Evolutionary conservation across 1,140 invertebrate species (phyloP).

Genomic region (Drosophila oshimai): DNA sequence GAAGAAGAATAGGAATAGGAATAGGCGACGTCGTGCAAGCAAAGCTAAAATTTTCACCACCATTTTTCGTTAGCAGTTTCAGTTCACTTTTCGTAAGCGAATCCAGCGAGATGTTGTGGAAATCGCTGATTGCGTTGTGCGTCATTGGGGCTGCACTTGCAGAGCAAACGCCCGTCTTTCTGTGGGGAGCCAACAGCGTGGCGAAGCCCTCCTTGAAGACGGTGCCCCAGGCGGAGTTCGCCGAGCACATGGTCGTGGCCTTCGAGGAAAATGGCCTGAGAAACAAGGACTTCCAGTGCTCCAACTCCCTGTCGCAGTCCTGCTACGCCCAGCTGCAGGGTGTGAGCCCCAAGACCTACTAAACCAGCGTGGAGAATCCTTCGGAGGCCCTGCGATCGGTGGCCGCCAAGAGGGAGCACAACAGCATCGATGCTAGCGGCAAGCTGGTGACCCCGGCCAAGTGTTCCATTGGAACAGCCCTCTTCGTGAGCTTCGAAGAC

Average conservation of each 20-base stretch:
- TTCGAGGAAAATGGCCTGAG: constrained; percentile 73
- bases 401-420: constrained; percentile 51
- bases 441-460: constrained; percentile 54
- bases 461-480: constrained; percentile 54
- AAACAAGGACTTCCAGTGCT: constrained; percentile 69
- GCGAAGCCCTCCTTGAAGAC: constrained; percentile 60
- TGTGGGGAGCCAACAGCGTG: constrained; percentile 75
- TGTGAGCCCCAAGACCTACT: constrained; percentile 71
- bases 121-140: constrained; percentile 77
- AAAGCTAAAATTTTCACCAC: constrained; percentile 49
- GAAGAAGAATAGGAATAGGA: too few species aligned
- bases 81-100: constrained; percentile 72
- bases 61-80: constrained; percentile 72
- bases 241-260: constrained; percentile 69
- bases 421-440: constrained; percentile 57
- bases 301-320: constrained; percentile 49
- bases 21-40: constrained; percentile 37
- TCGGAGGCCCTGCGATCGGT: constrained; percentile 60
- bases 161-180: constrained; percentile 75
- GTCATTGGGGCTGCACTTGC: constrained; percentile 74
- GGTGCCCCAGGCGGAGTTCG: constrained; percentile 61
- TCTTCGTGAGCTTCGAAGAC: constrained; percentile 83
- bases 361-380: constrained; percentile 73
- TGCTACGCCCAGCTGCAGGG: constrained; percentile 70
- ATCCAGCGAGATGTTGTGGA: constrained; percentile 65